A percentile compares a stretch with the other conserved stretches of the same genome.
phyloP scores from a whole-genome alignment of 2,888 invertebrate genomes.

The Pollenia amentaria region DNA sequence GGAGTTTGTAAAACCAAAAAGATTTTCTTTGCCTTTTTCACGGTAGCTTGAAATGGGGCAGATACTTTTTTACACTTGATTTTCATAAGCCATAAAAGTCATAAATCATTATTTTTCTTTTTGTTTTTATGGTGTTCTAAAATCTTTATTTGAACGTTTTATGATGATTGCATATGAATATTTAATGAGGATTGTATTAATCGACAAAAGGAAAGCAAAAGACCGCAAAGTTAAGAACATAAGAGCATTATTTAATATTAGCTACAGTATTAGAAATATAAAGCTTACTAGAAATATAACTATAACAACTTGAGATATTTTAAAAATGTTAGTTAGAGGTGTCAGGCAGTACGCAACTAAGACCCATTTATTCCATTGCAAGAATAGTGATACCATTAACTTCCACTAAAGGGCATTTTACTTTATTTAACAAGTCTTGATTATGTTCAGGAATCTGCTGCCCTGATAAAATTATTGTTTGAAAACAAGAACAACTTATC shows the following conservation, averaged over 20 bases:
- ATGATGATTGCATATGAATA: constrained; percentile 63
- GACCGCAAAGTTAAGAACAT: not conserved
- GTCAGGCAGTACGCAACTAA: no score
- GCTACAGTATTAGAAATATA: not conserved
- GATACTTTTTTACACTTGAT: constrained; percentile 15
- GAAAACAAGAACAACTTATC: no score
- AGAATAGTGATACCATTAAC: no score
- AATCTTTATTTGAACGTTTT: constrained; percentile 57
- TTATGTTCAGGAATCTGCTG: no score
- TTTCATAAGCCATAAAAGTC: constrained; percentile 43
- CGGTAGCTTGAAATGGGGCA: not conserved
- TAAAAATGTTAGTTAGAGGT: no score
- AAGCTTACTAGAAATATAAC: no score
- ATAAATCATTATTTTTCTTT: constrained; percentile 52
- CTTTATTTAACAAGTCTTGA: no score
- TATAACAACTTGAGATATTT: no score
- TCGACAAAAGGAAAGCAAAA: not conserved
- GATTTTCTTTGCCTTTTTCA: constrained; percentile 38
- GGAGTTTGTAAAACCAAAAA: constrained; percentile 31
- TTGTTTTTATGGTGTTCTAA: constrained; percentile 3
- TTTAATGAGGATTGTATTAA: constrained; percentile 45
- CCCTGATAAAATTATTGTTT: no score
- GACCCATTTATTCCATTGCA: no score
- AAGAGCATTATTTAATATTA: not conserved
- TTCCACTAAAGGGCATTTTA: no score